These are phyloP conservation scores for Palythoa grandiflora DNA, from an alignment of 92 coral and sea anemone genomes.

Conservation along the genomic window DNA sequence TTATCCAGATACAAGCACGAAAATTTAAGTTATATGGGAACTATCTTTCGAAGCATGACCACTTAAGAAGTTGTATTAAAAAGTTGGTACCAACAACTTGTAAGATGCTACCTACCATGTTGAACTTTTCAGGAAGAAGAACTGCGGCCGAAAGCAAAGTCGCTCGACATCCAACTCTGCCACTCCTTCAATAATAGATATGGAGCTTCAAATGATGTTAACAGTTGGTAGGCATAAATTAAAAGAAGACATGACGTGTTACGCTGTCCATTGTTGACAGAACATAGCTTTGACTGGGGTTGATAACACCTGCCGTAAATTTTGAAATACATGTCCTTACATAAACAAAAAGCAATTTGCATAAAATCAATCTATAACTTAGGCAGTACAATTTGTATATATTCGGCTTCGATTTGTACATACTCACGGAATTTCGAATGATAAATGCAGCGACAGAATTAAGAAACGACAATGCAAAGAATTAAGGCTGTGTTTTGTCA, in stretches of 20 bases:
- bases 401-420: background rate
- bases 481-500: background rate
- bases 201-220: background rate
- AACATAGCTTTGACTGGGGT: background rate
- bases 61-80: background rate
- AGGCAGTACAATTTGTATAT: no score
- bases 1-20: background rate
- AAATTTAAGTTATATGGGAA: background rate
- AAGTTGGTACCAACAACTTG: background rate
- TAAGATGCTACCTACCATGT: background rate
- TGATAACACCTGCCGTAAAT: constrained; percentile 40
- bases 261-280: constrained; percentile 3
- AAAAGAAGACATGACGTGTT: constrained; percentile 26
- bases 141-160: background rate
- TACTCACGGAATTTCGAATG: background rate
- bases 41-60: background rate
- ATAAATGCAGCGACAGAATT: background rate
- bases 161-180: background rate
- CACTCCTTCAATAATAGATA: constrained; percentile 16
- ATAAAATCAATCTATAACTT: background rate
- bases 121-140: background rate
- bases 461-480: background rate
- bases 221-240: constrained; percentile 6
- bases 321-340: constrained; percentile 2
- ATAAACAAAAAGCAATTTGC: background rate